Base-by-base conservation (phyloP, 2,797 vertebrate species). In the Rhinella marina region DNA sequence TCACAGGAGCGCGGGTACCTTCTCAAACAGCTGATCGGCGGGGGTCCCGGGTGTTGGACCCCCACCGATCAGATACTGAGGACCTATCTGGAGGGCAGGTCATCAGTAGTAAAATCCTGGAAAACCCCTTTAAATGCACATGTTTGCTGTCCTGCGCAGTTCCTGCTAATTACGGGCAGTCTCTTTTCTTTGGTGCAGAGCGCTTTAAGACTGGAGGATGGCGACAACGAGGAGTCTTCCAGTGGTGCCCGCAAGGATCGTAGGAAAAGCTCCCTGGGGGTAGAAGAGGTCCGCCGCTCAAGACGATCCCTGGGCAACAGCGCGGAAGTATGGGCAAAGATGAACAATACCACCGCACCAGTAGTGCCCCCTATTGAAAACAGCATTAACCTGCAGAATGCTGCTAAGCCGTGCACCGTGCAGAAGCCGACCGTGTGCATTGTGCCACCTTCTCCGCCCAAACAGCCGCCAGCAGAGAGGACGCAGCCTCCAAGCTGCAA, bases 161-260 rank as follows among this genome's bases (percentile, higher is more conserved):
- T 41, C 5, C 41, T 0, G 41, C 4, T 48, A 50, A 17, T 84
- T 23, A 76, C 0, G 19, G 10, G 8, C 14, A 48, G 0, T 48
- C 13, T 25, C 16, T 16, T 82, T 12, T 82, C 32, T 61, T 59
- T 78, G 62, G 27, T 0, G 0, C 91, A 97, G 97, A 95, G 92
- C 0, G 92, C 96, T 16, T 94, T 98, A 80, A 94, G 90, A 87
- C 87, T 94, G 0, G 97, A 97, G 91, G 97, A 98, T 0, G 96
- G 88, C 0, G 92, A 95, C 0, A 57, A 93, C n/a, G 96, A 96
- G 1, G 94, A 95, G 72, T 90, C 92, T 0, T 64, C 91, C 32
- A 48, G 75, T 10, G 89, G 88, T 59, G 23, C 90, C 1, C 95
- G 95, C 4, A 96, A 94, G 81, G 95, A 96, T 27, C 88, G 96